These are phyloP conservation scores for Conopomorpha cramerella DNA, from an alignment of 1,140 invertebrate genomes.

Conservation along the genomic window DNA sequence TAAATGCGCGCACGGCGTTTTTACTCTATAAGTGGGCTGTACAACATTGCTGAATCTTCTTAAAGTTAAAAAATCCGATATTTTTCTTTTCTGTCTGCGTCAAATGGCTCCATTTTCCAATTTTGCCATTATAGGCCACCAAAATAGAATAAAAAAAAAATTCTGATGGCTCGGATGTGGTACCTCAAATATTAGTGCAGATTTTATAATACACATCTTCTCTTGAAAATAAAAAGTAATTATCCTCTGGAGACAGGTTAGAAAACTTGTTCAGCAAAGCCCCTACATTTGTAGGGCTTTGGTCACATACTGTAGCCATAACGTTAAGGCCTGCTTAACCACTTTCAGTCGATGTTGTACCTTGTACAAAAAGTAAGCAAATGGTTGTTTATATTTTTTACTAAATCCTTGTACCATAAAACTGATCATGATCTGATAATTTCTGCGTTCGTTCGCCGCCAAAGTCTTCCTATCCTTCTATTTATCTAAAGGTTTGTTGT, in stretches of 20 bases:
- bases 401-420: neutral
- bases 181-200: neutral
- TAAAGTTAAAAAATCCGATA: neutral
- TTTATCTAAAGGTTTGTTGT: neutral
- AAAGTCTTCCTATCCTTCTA: neutral
- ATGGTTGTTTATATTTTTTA: too few relatives aligned
- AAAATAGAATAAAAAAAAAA: neutral
- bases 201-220: neutral
- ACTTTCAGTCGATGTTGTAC: neutral
- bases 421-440: neutral
- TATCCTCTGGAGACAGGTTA: neutral
- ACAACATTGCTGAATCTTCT: neutral
- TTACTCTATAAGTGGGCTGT: neutral
- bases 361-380: neutral
- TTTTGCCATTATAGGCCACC: slow-evolving; percentile 3
- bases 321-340: slow-evolving; percentile 2
- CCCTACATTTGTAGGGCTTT: slow-evolving; percentile 7
- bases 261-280: slow-evolving; percentile 2
- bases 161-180: neutral
- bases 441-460: too few relatives aligned
- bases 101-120: slow-evolving; percentile 7
- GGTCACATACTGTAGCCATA: slow-evolving; percentile 7
- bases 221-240: neutral
- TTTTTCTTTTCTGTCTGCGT: slow-evolving; percentile 8
- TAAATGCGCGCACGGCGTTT: neutral